Evolutionary conservation across 2,797 vertebrate species (phyloP).

Genomic region (Enteromius fasciolatus): DNA sequence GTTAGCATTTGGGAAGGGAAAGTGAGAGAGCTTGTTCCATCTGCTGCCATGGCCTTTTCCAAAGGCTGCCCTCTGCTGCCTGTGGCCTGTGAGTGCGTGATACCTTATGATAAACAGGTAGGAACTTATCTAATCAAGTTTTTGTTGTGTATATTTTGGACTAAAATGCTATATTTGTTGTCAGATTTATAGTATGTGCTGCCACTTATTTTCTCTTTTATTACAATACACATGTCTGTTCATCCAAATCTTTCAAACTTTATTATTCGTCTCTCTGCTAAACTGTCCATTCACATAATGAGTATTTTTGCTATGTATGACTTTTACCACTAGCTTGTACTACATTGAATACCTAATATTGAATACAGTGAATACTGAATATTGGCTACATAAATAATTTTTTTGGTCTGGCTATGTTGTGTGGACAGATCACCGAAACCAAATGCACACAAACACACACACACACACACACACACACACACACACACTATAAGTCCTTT

Average conservation of each 20-base stretch:
- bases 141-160: not conserved
- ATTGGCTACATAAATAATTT: not conserved
- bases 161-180: not conserved
- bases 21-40: not conserved
- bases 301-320: not conserved
- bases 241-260: constrained; percentile 21
- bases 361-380: not conserved
- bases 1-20: constrained; percentile 22
- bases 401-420: not conserved
- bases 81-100: constrained; percentile 51
- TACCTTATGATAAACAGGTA: constrained; percentile 47
- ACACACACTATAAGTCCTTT: too few relatives aligned
- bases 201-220: constrained; percentile 11
- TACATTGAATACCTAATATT: not conserved
- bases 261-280: constrained; percentile 15
- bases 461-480: too few relatives aligned
- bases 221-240: constrained; percentile 13
- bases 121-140: constrained; percentile 3
- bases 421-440: too few relatives aligned
- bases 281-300: constrained; percentile 33
- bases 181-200: not conserved
- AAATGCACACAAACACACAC: too few relatives aligned
- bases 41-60: constrained; percentile 48
- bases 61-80: constrained; percentile 74
- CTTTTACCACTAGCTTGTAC: not conserved